phyloP scores from a whole-genome alignment of 2,888 invertebrate genomes.

The Drosophila parthenogenetica region DNA sequence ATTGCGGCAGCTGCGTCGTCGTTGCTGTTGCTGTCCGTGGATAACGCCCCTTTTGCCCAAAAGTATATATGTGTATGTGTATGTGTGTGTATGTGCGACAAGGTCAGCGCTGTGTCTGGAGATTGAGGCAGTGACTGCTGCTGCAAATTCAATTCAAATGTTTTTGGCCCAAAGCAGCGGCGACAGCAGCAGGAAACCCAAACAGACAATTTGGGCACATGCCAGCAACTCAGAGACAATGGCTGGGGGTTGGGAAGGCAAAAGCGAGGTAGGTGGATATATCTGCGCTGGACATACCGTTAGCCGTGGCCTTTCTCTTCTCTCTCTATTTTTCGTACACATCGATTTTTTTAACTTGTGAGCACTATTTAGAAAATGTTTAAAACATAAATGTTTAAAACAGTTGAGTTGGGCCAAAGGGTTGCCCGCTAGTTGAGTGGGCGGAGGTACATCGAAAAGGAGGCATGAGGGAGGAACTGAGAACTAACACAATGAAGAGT shows the following conservation, averaged over 20 bases:
- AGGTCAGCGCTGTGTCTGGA: constrained; percentile 75
- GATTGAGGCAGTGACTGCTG: constrained; percentile 62
- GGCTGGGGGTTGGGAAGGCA: not conserved
- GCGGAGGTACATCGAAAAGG: not conserved
- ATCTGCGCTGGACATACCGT: constrained; percentile 77
- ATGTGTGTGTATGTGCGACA: constrained; percentile 63
- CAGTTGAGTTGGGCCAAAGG: constrained; percentile 40
- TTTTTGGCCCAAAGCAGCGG: constrained; percentile 57
- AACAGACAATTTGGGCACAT: constrained; percentile 78
- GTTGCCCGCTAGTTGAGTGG: constrained; percentile 35
- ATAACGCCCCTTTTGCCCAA: constrained; percentile 51
- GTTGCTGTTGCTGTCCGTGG: constrained; percentile 31
- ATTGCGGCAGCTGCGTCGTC: constrained; percentile 80
- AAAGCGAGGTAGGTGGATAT: constrained; percentile 20
- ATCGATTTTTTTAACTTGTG: constrained; percentile 10
- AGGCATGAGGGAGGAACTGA: not conserved
- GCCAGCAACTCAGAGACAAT: constrained; percentile 60
- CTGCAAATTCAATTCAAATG: constrained; percentile 78
- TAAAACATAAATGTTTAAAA: constrained; percentile 76
- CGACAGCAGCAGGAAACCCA: constrained; percentile 32
- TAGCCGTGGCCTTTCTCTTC: constrained; percentile 42
- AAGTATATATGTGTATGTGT: constrained; percentile 26
- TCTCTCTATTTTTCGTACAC: constrained; percentile 7
- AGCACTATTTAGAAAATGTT: constrained; percentile 61
- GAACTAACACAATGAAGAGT: constrained; percentile 30